Base-by-base conservation (phyloP, 30 jellyfish, hydroid and myxozoan genomes). In the Cassiopea xamachana region DNA sequence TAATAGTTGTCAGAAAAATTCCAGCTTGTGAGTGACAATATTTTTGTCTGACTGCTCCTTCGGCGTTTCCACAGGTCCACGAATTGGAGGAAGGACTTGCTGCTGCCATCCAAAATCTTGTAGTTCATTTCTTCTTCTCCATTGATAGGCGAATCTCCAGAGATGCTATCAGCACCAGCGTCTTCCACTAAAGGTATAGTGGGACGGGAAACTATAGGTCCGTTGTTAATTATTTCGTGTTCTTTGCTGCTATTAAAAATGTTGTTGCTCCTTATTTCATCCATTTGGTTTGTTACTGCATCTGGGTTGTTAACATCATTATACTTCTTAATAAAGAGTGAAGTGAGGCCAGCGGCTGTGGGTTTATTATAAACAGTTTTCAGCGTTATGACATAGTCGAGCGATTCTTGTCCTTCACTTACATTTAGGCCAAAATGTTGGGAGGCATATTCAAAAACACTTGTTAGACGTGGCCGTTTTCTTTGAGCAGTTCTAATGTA, bases 361-460 rank as follows among this genome's bases (percentile, higher is more conserved):
- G 81, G 81, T 47, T 73, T 73, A 58, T 73, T 73, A 39, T 73
- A 73, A 73, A 73, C 81, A 39, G 81, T 73, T 73, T 58, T 58
- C 12, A 39, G 61, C 81, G 27, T 14, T 58, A 73, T 14, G 81
- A 73, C 59, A 73, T 15, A 14, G 81, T 73, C 16, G 55, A 73
- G 81, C 81, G 81, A 73, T 73, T 73, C 81, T 73, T 73, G 81
- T 73, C 81, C 81, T 47, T 73, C 81, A 47, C 81, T 73, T 39
- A 17, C 1, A 73, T 73, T 19, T 73, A 73, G 81, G 49, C 81
- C 81, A 13, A 73, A 73, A 73, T 47, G 49, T 73, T 58, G 58
- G 9, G 55, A 73, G 81, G 81, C 81, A 18, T 73, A 58, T 55
- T n/a, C 79, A 6, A 81, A 81, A 58, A 61, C 45, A 58, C 59